A percentile compares a stretch with the other conserved stretches of the same genome.
These are phyloP conservation scores for Nebria salina DNA, from an alignment of 2,888 invertebrate species.

Conservation along the genomic window DNA sequence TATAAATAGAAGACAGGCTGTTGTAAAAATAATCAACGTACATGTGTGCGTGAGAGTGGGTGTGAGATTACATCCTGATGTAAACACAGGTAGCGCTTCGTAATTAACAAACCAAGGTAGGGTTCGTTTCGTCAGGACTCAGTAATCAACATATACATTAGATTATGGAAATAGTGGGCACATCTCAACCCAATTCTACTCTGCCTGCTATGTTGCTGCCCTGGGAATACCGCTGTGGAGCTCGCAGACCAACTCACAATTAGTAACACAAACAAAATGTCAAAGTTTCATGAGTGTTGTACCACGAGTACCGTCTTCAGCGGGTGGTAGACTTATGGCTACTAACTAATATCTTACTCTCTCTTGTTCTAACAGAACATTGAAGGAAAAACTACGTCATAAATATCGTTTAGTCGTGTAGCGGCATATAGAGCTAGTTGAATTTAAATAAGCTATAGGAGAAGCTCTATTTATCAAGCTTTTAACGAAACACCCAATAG, in stretches of 20 bases:
- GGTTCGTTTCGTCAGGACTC: background rate
- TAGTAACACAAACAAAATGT: slow-evolving; percentile 12
- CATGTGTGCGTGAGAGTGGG: background rate
- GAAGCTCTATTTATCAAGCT: too few species aligned
- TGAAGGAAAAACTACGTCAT: too few species aligned
- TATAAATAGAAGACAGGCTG: background rate
- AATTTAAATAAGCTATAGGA: too few species aligned
- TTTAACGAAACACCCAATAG: too few species aligned
- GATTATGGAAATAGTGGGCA: slow-evolving; percentile 10
- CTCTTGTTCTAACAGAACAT: too few species aligned
- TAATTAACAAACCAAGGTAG: slow-evolving; percentile 11
- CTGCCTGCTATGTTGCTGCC: background rate
- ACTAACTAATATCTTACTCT: too few species aligned
- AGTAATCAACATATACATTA: slow-evolving; percentile 19
- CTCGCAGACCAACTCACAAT: slow-evolving; percentile 4
- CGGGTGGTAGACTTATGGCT: background rate
- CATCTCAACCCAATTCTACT: background rate
- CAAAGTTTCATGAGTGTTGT: slow-evolving; percentile 8
- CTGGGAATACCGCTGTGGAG: background rate
- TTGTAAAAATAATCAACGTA: background rate
- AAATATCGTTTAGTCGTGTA: too few species aligned
- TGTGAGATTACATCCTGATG: too few species aligned
- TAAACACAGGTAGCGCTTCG: background rate
- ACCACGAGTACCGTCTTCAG: background rate
- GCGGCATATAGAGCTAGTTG: too few species aligned